Evolutionary conservation across 1,140 invertebrate species (phyloP), one percentile per base, ranked within the genome.

Genomic region (Psilanteris sp.): DNA sequence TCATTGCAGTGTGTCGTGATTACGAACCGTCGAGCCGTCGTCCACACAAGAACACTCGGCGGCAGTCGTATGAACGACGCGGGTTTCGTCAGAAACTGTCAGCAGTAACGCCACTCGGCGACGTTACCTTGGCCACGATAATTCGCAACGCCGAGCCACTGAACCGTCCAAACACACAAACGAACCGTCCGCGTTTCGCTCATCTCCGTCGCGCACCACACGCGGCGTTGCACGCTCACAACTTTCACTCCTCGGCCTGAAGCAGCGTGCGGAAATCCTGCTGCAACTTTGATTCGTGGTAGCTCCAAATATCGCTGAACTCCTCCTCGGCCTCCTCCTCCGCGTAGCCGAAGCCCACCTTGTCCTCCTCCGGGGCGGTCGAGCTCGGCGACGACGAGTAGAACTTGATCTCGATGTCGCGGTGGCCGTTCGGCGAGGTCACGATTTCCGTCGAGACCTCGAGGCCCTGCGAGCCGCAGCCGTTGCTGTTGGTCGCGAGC

Each of bases 361-460:
- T 74, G 18, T 81, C 76, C 8, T 77, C 78, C 0, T 78, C 77
- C 4, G 71, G 68, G 3, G 57, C 54, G 8, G 79, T 68, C 5
- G 79, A 67, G 26, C 77, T 81, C 37, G 89, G 88, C 73, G 90
- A 91, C 16, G 90, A 91, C 24, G 91, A 92, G 83, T 92, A 94
- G 84, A 94, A 92, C 78, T 93, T 93, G 79, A 94, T 94, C 85
- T 95, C 93, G 73, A 94, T 85, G 83, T 94, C 93, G 36, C 93
- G 89, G 79, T 94, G 93, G 2, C 93, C 93, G 80, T 94, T 93
- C 34, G 91, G 90, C 52, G 93, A 94, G 11, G 93, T 94, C 20
- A 94, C 92, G 54, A 94, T 94, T 76, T 94, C 92, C 8, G 93
- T 93, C 0, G 93, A 93, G n/a, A 94, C 92, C 81, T 94, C 91